Evolutionary conservation across 2,888 invertebrate genomes (phyloP), one percentile per base, ranked within the genome.

Genomic region (Apamea monoglypha): DNA sequence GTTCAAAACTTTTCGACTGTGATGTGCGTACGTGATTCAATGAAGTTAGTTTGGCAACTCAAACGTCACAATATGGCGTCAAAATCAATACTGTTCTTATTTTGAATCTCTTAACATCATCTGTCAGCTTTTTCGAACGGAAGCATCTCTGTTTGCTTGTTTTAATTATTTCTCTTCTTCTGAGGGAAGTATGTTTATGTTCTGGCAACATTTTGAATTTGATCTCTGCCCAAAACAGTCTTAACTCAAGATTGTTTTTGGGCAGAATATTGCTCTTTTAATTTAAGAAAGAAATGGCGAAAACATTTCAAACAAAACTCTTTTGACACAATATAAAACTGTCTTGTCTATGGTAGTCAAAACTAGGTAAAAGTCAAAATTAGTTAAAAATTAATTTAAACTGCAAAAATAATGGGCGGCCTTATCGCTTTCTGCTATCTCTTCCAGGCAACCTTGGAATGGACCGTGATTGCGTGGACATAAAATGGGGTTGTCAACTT

Each of bases 1-100:
- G 29, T 53, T 47, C 16, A 29, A 56, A 81, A 64, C 50, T 53
- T 53, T 63, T 64, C 10, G 36, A 47, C 44, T 59, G 32, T 29
- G n/a, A 8, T 25, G 56, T 40, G 12, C 29, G 29, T 59, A 25
- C 18, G 25, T n/a, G 36, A 61, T 50, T 50, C 36, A 25, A 40
- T 61, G 32, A 70, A 61, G 56, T 56, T 7, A 40, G 82, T 81
- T 82, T 74, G 74, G 74, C 82, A 66, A 74, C 2, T 47, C 44
- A 47, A n/a, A 82, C 10, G 74, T 36, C 47, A 74, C 53, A 73
- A 81, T 36, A 81, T 56, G 47, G 47, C n/a, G 29, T 74, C 56
- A 36, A 64, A 4, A 81, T 47, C 44, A 76, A 76, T 29, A 61
- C 29, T 29, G 47, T 63, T 76, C 77, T 63, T 63, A 76, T 63